phyloP scores from a whole-genome alignment of 2,113 vertebrate species.

The Gambusia affinis region DNA sequence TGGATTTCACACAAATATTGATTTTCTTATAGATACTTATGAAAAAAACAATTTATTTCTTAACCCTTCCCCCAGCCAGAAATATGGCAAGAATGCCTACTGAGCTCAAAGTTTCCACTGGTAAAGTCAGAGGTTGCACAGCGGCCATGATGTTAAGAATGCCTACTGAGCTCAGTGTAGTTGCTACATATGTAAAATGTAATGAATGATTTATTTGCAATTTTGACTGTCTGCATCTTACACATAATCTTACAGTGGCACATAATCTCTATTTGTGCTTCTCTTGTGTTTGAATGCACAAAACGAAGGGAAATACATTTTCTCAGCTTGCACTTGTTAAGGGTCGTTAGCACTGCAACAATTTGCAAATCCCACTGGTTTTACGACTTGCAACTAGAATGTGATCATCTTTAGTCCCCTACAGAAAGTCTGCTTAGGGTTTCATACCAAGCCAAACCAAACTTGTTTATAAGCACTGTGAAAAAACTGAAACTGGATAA shows the following conservation, averaged over 20 bases:
- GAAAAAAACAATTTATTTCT: background rate
- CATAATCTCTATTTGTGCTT: background rate
- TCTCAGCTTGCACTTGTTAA: too few species aligned
- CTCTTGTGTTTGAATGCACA: too few species aligned
- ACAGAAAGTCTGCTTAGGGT: background rate
- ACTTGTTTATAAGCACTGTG: too few species aligned
- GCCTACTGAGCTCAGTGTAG: background rate
- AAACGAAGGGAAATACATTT: too few species aligned
- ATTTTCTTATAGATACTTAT: background rate
- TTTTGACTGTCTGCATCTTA: background rate
- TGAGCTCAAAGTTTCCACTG: background rate
- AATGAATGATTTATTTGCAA: background rate
- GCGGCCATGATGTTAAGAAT: background rate
- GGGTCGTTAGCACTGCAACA: background rate
- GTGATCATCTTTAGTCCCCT: background rate
- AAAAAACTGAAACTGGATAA: background rate
- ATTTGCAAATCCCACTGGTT: background rate
- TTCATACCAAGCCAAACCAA: background rate
- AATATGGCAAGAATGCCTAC: background rate
- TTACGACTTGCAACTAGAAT: background rate
- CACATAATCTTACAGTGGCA: background rate
- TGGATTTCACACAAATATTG: slow-evolving; percentile 19
- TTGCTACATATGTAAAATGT: background rate
- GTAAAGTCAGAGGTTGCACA: background rate
- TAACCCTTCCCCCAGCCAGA: background rate